Evolutionary conservation across 1,140 invertebrate species (phyloP).

Genomic region (Drosophila athabasca): DNA sequence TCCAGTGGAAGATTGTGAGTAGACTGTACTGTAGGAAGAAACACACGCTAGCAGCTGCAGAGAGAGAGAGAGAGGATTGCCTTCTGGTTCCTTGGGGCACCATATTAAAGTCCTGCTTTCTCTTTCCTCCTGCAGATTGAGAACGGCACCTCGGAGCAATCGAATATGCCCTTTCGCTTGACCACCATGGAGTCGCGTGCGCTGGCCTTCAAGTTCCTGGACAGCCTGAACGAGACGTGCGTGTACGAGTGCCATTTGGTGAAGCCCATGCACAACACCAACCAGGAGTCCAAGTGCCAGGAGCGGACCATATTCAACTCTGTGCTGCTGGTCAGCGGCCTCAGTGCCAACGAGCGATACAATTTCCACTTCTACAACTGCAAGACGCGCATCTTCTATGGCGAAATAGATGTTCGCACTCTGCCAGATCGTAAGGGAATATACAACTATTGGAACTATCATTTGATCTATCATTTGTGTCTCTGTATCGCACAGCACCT

Average conservation of each 20-base stretch:
- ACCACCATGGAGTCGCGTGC: slow-evolving; percentile 72
- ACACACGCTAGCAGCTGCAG: slow-evolving; percentile 3
- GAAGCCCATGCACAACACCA: slow-evolving; percentile 54
- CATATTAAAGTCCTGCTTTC: slow-evolving; percentile 10
- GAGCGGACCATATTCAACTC: slow-evolving; percentile 69
- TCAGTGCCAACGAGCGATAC: slow-evolving; percentile 66
- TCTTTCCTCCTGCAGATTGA: slow-evolving; percentile 52
- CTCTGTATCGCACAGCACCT: slow-evolving; percentile 48
- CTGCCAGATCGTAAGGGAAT: slow-evolving; percentile 74
- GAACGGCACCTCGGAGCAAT: slow-evolving; percentile 74
- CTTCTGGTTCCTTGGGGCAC: too few species aligned
- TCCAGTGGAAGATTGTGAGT: slow-evolving; percentile 83
- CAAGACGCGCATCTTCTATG: slow-evolving; percentile 72
- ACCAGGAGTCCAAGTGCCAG: slow-evolving; percentile 66
- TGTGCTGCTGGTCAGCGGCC: slow-evolving; percentile 55
- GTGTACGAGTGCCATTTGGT: slow-evolving; percentile 71
- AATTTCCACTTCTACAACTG: slow-evolving; percentile 75
- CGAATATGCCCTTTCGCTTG: slow-evolving; percentile 71
- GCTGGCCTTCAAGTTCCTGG: slow-evolving; percentile 69
- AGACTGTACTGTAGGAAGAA: slow-evolving; percentile 72
- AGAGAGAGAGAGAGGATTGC: background rate
- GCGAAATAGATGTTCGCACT: slow-evolving; percentile 72
- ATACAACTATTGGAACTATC: too few species aligned
- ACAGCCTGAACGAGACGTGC: slow-evolving; percentile 76
- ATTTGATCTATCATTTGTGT: too few species aligned